Percentiles rank a stretch among this genome's conserved stretches.
phyloP scores from a whole-genome alignment of 2,888 invertebrate genomes.

The Steromphala cineraria region DNA sequence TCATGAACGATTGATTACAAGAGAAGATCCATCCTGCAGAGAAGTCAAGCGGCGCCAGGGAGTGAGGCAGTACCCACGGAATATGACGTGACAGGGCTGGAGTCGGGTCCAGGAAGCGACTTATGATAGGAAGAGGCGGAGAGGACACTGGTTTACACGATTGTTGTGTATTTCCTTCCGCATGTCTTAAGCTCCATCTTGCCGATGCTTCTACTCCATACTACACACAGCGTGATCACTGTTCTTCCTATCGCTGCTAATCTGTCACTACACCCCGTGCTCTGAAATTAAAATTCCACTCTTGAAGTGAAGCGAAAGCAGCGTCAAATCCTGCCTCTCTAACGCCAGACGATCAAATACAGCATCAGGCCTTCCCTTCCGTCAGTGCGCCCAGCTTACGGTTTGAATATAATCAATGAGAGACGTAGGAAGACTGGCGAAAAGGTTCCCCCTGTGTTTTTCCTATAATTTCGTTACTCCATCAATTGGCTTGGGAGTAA shows the following conservation, averaged over 20 bases:
- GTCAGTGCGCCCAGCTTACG: slow-evolving; percentile 7
- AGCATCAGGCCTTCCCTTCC: slow-evolving; percentile 9
- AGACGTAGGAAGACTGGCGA: slow-evolving; percentile 3
- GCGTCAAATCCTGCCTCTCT: slow-evolving; percentile 4
- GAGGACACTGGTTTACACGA: too few relatives aligned
- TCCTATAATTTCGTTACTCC: slow-evolving; percentile 14
- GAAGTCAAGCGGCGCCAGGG: too few relatives aligned
- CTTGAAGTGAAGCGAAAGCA: not conserved
- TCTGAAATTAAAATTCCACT: not conserved
- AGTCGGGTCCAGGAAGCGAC: too few relatives aligned
- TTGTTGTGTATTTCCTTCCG: too few relatives aligned
- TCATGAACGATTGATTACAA: too few relatives aligned
- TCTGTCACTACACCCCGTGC: not conserved
- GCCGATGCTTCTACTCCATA: too few relatives aligned
- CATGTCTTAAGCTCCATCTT: too few relatives aligned
- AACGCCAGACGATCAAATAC: slow-evolving; percentile 3
- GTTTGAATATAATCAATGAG: slow-evolving; percentile 19
- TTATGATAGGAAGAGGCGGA: too few relatives aligned
- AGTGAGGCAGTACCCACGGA: too few relatives aligned
- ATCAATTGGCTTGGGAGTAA: not conserved
- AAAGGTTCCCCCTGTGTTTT: slow-evolving; percentile 17
- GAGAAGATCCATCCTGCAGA: too few relatives aligned
- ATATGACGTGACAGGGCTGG: too few relatives aligned
- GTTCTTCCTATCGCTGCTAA: not conserved
- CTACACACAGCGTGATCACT: too few relatives aligned